A percentile compares a stretch with the other conserved stretches of the same genome.
These are phyloP conservation scores for Diploscapter pachys DNA, from an alignment of 1,140 invertebrate genomes.

Conservation along the genomic window DNA sequence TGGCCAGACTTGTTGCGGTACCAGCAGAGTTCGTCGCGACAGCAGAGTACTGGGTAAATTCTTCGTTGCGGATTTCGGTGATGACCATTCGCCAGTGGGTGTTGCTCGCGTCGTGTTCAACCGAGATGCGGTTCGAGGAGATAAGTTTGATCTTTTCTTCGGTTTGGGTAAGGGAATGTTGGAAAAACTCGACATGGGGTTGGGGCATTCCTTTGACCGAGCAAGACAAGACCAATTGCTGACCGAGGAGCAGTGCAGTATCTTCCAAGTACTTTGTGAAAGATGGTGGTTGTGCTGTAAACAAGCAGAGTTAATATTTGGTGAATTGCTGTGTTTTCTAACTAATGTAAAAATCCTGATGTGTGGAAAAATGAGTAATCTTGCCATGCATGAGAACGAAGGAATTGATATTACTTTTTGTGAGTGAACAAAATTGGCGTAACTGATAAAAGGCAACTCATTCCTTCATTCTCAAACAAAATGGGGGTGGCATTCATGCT, in stretches of 20 bases:
- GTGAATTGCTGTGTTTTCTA: not conserved
- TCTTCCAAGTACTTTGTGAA: constrained; percentile 60
- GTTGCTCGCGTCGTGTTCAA: constrained; percentile 52
- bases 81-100: constrained; percentile 60
- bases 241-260: constrained; percentile 50
- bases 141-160: constrained; percentile 47
- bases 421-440: no score
- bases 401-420: no score
- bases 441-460: no score
- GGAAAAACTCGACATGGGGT: constrained; percentile 59
- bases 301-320: constrained; percentile 16
- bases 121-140: constrained; percentile 41
- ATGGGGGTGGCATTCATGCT: constrained; percentile 36
- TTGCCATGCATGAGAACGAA: no score
- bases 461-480: constrained; percentile 14
- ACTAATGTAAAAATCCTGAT: no score
- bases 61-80: constrained; percentile 49
- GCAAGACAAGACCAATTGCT: constrained; percentile 60
- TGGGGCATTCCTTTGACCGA: constrained; percentile 60
- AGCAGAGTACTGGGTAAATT: constrained; percentile 48
- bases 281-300: constrained; percentile 58
- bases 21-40: constrained; percentile 50
- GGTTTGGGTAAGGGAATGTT: constrained; percentile 48
- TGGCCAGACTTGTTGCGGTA: constrained; percentile 35
- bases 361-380: no score